Base-by-base conservation (phyloP, 2,888 invertebrate genomes). In the Ophion costatus region DNA sequence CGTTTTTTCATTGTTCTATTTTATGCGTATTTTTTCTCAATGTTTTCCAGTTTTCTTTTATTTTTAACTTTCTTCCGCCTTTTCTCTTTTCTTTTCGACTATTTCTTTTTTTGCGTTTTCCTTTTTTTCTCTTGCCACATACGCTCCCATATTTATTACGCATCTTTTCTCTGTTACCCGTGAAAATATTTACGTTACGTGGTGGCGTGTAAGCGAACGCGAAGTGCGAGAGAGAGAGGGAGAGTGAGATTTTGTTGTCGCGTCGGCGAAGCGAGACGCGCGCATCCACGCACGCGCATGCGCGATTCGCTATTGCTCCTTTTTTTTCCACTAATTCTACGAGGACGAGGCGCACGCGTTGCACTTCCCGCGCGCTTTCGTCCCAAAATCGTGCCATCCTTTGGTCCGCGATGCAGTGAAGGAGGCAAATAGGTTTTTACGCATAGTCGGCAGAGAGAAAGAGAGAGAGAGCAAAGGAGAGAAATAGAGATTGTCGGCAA, bases 151-250 rank as follows among this genome's bases (percentile, higher is more conserved):
- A 67, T 63, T 64, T 71, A 79, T 82, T 79, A 79, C 84, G 78
- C 84, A 61, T 81, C 74, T 59, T 7, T 61, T 70, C 69, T 80
- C 59, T 69, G 64, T 75, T 71, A 56, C 78, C 59, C 82, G 84
- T 79, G 75, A 82, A 78, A 61, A 82, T 82, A 84, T 84, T 82
- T 82, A 84, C 79, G 75, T 79, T 84, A 82, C 82, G 84, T 61
- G 75, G 74, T 81, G 74, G 70, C 74, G 57, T 71, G 63, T 76
- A 73, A 73, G 77, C 69, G 70, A 45, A 70, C 59, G 80, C 69
- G 78, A 70, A 29, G 29, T 4, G 29, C 2, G 42, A 42, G 42
- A 42, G 42, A 42, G 42, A 42, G 42, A 42, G 4, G 29, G 29
- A 14, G 17, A 51, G 51, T 17, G 81, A 38, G 79, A 75, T 82